Evolutionary conservation across 2,888 invertebrate species (phyloP).

Genomic region (Arctia plantaginis): DNA sequence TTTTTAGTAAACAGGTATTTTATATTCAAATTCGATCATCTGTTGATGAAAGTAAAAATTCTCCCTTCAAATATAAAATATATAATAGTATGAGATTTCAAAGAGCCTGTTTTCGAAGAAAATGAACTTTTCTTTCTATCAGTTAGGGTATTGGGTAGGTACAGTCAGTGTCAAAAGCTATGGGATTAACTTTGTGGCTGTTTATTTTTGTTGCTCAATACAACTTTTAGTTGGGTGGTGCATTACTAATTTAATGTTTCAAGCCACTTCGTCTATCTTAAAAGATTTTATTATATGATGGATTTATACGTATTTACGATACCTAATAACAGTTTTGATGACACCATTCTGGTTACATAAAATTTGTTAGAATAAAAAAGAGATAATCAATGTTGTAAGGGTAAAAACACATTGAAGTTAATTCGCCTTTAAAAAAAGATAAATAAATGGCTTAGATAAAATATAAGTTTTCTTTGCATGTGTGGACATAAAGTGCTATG

Average conservation of each 20-base stretch:
- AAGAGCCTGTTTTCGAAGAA: slow-evolving; percentile 75
- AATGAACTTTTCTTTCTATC: slow-evolving; percentile 72
- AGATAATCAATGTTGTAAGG: background rate
- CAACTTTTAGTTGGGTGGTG: background rate
- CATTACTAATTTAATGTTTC: too few species aligned
- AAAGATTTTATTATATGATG: too few species aligned
- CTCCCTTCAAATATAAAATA: slow-evolving; percentile 61
- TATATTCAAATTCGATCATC: slow-evolving; percentile 66
- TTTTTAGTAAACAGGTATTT: slow-evolving; percentile 53
- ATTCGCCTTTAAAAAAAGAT: background rate
- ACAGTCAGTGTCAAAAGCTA: slow-evolving; percentile 41
- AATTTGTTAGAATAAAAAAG: background rate
- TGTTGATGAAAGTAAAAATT: slow-evolving; percentile 59
- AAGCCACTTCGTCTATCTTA: too few species aligned
- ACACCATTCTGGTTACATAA: background rate
- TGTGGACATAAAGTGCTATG: background rate
- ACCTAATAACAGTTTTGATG: too few species aligned
- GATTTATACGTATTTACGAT: too few species aligned
- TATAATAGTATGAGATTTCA: slow-evolving; percentile 73
- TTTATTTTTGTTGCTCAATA: background rate
- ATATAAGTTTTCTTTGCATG: background rate
- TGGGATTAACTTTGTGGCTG: background rate
- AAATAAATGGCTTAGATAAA: background rate
- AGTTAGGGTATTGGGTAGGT: slow-evolving; percentile 63
- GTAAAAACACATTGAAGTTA: background rate